These are phyloP conservation scores for Cremastobaeus sp. DNA, from an alignment of 2,888 invertebrate genomes.

Conservation along the genomic window DNA sequence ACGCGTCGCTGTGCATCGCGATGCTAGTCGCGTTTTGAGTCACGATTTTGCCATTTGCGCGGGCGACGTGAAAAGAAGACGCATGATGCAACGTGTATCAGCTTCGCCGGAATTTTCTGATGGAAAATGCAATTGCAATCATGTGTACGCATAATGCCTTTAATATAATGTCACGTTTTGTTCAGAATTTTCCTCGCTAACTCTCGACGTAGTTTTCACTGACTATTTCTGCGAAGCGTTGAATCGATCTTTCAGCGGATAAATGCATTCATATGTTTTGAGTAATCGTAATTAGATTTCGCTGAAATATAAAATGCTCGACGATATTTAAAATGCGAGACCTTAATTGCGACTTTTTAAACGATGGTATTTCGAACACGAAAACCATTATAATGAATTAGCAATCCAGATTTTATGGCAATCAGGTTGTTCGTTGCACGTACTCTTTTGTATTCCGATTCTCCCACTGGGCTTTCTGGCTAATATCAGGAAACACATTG, in stretches of 20 bases:
- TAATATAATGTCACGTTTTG: slow-evolving; percentile 22
- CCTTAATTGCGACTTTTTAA: no score
- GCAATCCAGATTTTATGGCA: slow-evolving; percentile 15
- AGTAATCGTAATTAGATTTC: no score
- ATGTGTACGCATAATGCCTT: slow-evolving; percentile 31
- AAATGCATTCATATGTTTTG: no score
- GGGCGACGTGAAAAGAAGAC: slow-evolving; percentile 55
- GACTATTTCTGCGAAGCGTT: no score
- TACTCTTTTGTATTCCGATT: slow-evolving; percentile 4
- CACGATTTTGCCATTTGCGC: slow-evolving; percentile 61
- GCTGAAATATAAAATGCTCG: no score
- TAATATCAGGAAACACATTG: slow-evolving; percentile 49
- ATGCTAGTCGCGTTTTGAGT: slow-evolving; percentile 49
- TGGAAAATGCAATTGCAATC: slow-evolving; percentile 24
- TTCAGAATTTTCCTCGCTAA: slow-evolving; percentile 8
- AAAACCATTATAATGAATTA: no score
- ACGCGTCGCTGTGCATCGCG: slow-evolving; percentile 57
- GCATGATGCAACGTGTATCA: slow-evolving; percentile 53
- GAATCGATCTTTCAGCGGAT: no score
- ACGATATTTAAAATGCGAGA: no score
- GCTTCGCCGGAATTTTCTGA: slow-evolving; percentile 27
- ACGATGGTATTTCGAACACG: no score
- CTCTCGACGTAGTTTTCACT: no score
- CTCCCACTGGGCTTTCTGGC: background rate
- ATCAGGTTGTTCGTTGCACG: slow-evolving; percentile 4